Evolutionary conservation across 2,888 invertebrate species (phyloP), one percentile per base, ranked within the genome.

Genomic region (Caradrina clavipalpis): DNA sequence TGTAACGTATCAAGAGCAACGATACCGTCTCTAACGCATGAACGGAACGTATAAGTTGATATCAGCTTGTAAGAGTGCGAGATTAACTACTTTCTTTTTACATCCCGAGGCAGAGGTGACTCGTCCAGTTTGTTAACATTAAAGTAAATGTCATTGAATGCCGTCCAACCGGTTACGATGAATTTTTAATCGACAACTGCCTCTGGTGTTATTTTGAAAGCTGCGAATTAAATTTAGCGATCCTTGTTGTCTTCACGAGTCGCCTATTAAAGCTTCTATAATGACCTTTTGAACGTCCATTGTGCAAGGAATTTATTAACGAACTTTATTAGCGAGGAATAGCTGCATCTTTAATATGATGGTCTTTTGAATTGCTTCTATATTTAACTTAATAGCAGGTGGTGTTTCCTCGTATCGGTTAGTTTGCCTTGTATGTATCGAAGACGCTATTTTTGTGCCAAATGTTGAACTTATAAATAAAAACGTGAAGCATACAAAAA

Each of bases 141-240:
- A 93, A 92, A 92, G 91, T 92, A 91, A 95, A 95, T 95, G 93
- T 94, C 94, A 93, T 86, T 89, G 91, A 91, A 92, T 92, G 94
- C 85, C 82, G 91, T 83, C 83, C 60, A 69, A 94, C 95, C 94
- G 94, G 95, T 95, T 89, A 61, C 83, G 86, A 89, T 89, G 85
- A 86, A 84, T 88, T 90, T 87, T 76, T 80, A 86, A 91, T 88
- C 84, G 80, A 85, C 85, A 86, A 88, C 85, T 78, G 89, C 87
- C 87, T 83, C 86, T 87, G 86, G 86, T 86, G 87, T 86, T 84
- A 86, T 89, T 91, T 90, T 90, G 88, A 93, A 93, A 92, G 92
- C 90, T 91, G 92, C 90, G 81, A 89, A 90, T 87, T 90, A 86
- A 85, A 69, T 78, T 76, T 69, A 77, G 69, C 73, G 71, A 80